Evolutionary conservation across 2,888 invertebrate species (phyloP).

Genomic region (Yponomeuta cagnagella): DNA sequence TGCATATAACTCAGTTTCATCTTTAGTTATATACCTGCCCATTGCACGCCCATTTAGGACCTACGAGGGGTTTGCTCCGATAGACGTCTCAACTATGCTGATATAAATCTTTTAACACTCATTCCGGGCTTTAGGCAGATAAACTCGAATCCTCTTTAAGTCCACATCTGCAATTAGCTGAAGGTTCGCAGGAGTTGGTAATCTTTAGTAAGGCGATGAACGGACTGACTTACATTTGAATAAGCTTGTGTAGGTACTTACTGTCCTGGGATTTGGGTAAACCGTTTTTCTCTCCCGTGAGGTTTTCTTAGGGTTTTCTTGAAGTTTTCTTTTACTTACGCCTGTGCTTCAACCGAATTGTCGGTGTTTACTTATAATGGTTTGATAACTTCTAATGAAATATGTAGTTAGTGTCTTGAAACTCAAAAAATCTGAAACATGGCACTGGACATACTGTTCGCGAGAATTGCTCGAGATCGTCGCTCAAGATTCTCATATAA

Average conservation of each 20-base stretch:
- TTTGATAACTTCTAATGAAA: no score
- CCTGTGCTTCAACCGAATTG: no score
- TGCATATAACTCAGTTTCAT: no score
- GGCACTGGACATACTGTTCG: no score
- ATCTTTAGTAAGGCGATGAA: conserved; percentile 49
- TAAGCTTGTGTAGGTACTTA: conserved; percentile 24
- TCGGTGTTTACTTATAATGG: no score
- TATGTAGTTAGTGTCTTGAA: no score
- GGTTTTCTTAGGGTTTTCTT: neutral
- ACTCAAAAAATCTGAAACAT: no score
- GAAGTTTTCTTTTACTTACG: neutral
- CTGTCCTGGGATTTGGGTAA: conserved; percentile 13
- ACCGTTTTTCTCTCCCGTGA: neutral
- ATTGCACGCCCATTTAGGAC: conserved; percentile 1
- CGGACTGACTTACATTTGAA: conserved; percentile 41
- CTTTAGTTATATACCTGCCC: no score
- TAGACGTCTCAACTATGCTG: conserved; percentile 46
- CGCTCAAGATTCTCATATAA: no score
- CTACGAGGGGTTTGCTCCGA: conserved; percentile 39
- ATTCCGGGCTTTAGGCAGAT: conserved; percentile 55
- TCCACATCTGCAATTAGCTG: conserved; percentile 69
- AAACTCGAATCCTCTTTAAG: conserved; percentile 51
- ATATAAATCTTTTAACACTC: conserved; percentile 74
- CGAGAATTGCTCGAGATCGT: no score
- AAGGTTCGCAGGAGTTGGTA: conserved; percentile 50